phyloP scores from a whole-genome alignment of 2,888 invertebrate species.

The Orgyia antiqua region DNA sequence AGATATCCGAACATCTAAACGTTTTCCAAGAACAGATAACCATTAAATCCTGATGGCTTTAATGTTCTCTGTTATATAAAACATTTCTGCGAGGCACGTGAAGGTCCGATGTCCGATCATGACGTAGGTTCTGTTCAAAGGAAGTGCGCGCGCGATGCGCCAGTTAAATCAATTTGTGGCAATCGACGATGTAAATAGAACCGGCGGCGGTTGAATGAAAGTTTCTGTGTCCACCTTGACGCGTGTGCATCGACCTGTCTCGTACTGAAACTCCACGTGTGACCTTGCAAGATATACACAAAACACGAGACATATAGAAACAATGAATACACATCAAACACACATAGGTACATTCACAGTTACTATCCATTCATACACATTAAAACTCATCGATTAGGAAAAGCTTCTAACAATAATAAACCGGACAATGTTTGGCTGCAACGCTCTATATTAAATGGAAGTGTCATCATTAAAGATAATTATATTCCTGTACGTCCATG shows the following conservation, averaged over 20 bases:
- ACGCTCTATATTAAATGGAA: slow-evolving; percentile 29
- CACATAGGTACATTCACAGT: slow-evolving; percentile 47
- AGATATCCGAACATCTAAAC: slow-evolving; percentile 46
- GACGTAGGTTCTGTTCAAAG: slow-evolving; percentile 38
- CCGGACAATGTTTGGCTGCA: slow-evolving; percentile 20
- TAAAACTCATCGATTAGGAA: slow-evolving; percentile 6
- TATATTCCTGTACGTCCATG: slow-evolving; percentile 29
- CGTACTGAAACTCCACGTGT: slow-evolving; percentile 57
- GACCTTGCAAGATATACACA: slow-evolving; percentile 67
- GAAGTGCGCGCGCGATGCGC: slow-evolving; percentile 62
- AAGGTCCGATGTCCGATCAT: slow-evolving; percentile 45
- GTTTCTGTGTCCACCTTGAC: slow-evolving; percentile 67
- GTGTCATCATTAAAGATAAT: slow-evolving; percentile 29
- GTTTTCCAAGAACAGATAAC: slow-evolving; percentile 47
- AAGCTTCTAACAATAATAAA: slow-evolving; percentile 9
- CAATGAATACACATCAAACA: slow-evolving; percentile 41
- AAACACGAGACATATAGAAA: slow-evolving; percentile 45
- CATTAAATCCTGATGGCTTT: slow-evolving; percentile 23
- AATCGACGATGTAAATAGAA: slow-evolving; percentile 66
- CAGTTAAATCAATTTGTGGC: slow-evolving; percentile 53
- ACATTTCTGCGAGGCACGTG: slow-evolving; percentile 36
- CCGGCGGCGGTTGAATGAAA: slow-evolving; percentile 67
- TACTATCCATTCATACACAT: slow-evolving; percentile 26
- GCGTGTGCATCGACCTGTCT: slow-evolving; percentile 70
- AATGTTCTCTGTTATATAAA: too few species aligned